phyloP scores from a whole-genome alignment of 2,888 invertebrate species.

The Formica aserva region DNA sequence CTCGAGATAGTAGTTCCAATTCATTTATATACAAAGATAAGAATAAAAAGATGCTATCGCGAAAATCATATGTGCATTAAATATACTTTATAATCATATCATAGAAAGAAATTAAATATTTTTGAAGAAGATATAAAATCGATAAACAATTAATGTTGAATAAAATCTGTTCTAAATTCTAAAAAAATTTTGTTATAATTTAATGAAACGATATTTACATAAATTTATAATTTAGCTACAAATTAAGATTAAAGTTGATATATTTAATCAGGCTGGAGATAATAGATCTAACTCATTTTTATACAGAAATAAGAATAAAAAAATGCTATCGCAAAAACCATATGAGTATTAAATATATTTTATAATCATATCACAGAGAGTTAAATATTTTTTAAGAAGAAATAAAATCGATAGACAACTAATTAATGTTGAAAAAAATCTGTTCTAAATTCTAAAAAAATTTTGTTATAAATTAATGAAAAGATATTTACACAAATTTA shows the following conservation, averaged over 20 bases:
- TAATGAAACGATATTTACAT: neutral
- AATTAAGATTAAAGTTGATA: neutral
- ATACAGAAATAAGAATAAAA: neutral
- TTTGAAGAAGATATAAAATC: neutral
- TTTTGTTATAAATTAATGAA: neutral
- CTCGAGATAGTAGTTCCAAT: neutral
- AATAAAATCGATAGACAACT: neutral
- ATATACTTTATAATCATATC: neutral
- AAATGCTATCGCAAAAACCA: neutral
- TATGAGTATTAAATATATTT: neutral
- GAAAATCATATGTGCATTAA: too few relatives aligned
- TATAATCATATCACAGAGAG: neutral
- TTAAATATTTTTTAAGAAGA: neutral
- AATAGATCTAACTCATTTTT: neutral
- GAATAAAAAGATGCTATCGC: neutral
- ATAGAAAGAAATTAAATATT: neutral
- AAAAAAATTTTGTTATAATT: neutral
- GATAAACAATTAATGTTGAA: neutral
- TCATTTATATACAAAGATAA: neutral
- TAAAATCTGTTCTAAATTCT: neutral
- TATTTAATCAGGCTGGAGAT: neutral
- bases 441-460: neutral
- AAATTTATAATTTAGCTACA: neutral
- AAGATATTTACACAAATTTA: slow-evolving; percentile 15
- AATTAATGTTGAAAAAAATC: neutral